Evolutionary conservation across 2,888 invertebrate species (phyloP), one percentile per base, ranked within the genome.

Genomic region (Entomobrya proxima): DNA sequence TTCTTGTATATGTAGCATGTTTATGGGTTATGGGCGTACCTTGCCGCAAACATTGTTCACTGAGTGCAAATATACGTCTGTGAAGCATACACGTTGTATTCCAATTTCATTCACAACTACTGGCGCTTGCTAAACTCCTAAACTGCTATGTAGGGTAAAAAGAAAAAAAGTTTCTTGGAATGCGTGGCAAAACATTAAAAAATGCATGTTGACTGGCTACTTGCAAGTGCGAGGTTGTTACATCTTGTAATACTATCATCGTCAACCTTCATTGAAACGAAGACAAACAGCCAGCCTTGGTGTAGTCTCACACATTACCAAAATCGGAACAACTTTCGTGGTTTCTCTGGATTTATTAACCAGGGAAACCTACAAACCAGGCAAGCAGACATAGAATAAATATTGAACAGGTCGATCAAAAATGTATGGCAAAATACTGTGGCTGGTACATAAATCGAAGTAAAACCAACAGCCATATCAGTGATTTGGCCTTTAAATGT

Each of bases 361-460:
- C 61, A 52, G 21, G 67, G 30, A n/a, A 35, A 18, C 55, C 21
- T 61, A 61, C 11, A 79, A 67, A 77, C 76, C 67, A 55, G 37
- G 58, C 72, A 85, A 74, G 72, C 79, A 85, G 85, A 85, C 78
- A 78, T 74, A 74, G 47, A 50, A 85, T 85, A 78, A 78, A 85
- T 85, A 85, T 85, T 85, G 78, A 78, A 79, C 74, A 74, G 61
- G 78, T 78, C 85, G 64, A 79, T 85, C 85, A 85, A 85, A 85
- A 85, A 79, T 84, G 84, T 72, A 84, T 79, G 79, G 76, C 61
- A 85, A 77, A 84, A 77, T 77, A 75, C 37, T 50, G 50, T 81
- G 55, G 44, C 47, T 30, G 35, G 6, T 3, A 18, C 3, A 3
- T 35, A 7, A 2, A 64, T 18, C 61, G n/a, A 18, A 52, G 30